Base-by-base conservation (phyloP, 2,888 invertebrate species). In the Plusia festucae region DNA sequence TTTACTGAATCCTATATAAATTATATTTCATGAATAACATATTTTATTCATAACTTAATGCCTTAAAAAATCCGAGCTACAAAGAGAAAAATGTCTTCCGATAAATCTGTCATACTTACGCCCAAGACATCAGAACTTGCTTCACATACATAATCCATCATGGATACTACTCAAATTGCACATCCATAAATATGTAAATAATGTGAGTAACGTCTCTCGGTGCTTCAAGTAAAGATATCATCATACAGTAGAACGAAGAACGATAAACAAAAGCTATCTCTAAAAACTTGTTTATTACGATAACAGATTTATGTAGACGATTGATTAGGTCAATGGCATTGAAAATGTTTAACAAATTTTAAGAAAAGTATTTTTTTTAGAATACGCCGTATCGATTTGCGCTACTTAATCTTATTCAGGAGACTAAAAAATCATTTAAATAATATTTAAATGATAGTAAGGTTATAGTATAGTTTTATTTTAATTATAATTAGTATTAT, bases 111-210 rank as follows among this genome's bases (percentile, higher is more conserved):
- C 46, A 49, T 18, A 20, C 46, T 18, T 20, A 49, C 46, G 20
- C 18, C 8, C 46, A 49, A 11, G 20, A 20, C 11, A 49, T 49
- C 46, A 20, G 11, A 16, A 49, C 46, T 49, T 20, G 11, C 18
- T 49, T 20, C 0, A 3, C 18, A 30, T 1, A 3, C 18, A 30
- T 40, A 54, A 51, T 60, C 53, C 24, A 13, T 57, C 24, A 20
- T n/a, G 11, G 13, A 2, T 9, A n/a, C 16, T 46, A 30, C 13
- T 53, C 58, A 61, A 62, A 49, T 61, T 56, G 8, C 32, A 60
- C 0, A 2, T 51, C 54, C 27, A 44, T 53, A 53, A 30, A 54
- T 11, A 55, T 53, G 20, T 49, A n/a, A 40, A 40, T 40, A 40
- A n/a, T 40, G 40, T 40, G 5, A 40, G n/a, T 4, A 6, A 6